Conservation (phyloP, 2,113 vertebrate species). For the Verasper variegatus region DNA sequence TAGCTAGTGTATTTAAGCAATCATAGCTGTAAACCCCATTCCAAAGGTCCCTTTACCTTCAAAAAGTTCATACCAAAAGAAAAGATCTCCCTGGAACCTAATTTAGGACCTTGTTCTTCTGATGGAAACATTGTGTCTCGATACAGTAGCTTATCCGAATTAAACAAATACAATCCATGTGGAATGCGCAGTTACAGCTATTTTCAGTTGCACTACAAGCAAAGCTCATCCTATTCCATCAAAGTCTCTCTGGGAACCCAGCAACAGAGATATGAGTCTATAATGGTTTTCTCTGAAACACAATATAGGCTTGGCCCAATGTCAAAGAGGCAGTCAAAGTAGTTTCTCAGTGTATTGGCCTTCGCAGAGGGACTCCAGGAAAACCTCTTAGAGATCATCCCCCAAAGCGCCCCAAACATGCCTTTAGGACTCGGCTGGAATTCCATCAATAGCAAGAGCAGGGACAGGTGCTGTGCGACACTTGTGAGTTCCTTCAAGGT, state of each 20-base stretch:
- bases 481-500: slow-evolving; percentile 54
- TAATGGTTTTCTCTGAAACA: neutral
- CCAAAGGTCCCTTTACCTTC: no score
- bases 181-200: neutral
- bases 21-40: no score
- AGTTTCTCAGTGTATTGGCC: slow-evolving; percentile 8
- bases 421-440: slow-evolving; percentile 61
- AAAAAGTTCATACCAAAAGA: no score
- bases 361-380: slow-evolving; percentile 35
- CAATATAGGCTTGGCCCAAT: neutral
- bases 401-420: slow-evolving; percentile 19
- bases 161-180: neutral
- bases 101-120: no score
- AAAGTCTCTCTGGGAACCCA: neutral
- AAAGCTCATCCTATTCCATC: neutral
- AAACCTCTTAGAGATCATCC: slow-evolving; percentile 43
- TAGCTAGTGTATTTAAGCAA: no score
- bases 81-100: no score
- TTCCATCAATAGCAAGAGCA: slow-evolving; percentile 52
- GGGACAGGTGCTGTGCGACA: slow-evolving; percentile 57
- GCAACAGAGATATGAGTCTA: neutral
- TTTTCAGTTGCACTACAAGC: neutral
- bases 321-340: neutral
- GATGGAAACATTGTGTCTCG: no score
- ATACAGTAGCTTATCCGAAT: no score